Evolutionary conservation across 53 echinoderm and acorn worm species (phyloP).

Genomic region (Actinopyga echinites): DNA sequence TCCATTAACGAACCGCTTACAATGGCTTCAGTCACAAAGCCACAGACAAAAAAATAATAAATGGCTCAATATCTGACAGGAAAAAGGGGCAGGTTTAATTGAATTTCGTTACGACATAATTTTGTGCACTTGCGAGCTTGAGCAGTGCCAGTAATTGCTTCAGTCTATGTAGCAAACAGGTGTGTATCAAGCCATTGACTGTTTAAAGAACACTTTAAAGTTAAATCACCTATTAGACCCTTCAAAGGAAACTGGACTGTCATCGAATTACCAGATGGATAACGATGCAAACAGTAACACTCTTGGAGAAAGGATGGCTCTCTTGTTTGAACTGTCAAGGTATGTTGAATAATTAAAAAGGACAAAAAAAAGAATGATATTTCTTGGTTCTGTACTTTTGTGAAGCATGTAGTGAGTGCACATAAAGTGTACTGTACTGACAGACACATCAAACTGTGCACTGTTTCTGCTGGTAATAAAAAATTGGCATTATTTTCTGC

Average conservation of each 20-base stretch:
- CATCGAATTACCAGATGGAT: neutral
- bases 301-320: slow-evolving; percentile 8
- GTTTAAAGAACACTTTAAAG: no score
- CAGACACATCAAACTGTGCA: no score
- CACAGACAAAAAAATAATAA: slow-evolving; percentile 9
- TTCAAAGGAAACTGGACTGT: no score
- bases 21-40: neutral
- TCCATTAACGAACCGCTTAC: neutral
- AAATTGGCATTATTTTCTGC: no score
- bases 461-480: no score
- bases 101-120: slow-evolving; percentile 26
- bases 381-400: no score
- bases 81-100: slow-evolving; percentile 22
- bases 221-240: no score
- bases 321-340: slow-evolving; percentile 13
- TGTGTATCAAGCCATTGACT: no score
- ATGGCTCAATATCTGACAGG: slow-evolving; percentile 1
- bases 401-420: no score
- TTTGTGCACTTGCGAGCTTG: neutral
- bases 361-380: no score
- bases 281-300: neutral
- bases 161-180: no score
- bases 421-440: no score
- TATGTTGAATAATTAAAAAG: neutral
- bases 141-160: neutral